Conservation (phyloP, 2,797 vertebrate species). For the Muscicapa striata region DNA sequence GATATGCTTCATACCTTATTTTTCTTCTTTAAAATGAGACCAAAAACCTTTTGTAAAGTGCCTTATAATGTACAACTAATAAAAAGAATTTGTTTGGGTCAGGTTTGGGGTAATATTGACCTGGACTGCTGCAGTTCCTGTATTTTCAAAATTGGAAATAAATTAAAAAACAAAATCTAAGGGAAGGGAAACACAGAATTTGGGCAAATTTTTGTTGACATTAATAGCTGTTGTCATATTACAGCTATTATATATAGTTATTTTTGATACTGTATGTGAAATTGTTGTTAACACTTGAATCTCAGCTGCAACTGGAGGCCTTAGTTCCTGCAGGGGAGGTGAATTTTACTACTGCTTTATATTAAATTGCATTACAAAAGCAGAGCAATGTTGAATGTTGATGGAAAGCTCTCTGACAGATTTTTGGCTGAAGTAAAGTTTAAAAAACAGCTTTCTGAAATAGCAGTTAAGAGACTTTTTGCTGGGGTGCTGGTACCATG, state of each 20-base stretch:
- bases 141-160: neutral
- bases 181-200: neutral
- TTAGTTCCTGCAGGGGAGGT: neutral
- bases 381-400: neutral
- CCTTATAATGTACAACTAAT: neutral
- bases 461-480: neutral
- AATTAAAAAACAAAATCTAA: neutral
- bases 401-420: neutral
- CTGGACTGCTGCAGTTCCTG: neutral
- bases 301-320: neutral
- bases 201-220: neutral
- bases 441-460: neutral
- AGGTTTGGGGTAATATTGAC: neutral
- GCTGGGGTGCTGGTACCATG: rapidly evolving
- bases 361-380: neutral
- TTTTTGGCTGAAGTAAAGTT: neutral
- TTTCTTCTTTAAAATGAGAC: neutral
- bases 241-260: neutral
- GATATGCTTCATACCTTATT: neutral
- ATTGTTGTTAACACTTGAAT: neutral
- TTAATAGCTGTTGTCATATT: neutral
- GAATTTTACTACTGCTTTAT: neutral
- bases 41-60: neutral
- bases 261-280: neutral
- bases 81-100: neutral